Percentiles rank a stretch among this genome's conserved stretches.
Evolutionary conservation across 2,797 vertebrate genomes (phyloP).

Genomic region (Microcaecilia unicolor): DNA sequence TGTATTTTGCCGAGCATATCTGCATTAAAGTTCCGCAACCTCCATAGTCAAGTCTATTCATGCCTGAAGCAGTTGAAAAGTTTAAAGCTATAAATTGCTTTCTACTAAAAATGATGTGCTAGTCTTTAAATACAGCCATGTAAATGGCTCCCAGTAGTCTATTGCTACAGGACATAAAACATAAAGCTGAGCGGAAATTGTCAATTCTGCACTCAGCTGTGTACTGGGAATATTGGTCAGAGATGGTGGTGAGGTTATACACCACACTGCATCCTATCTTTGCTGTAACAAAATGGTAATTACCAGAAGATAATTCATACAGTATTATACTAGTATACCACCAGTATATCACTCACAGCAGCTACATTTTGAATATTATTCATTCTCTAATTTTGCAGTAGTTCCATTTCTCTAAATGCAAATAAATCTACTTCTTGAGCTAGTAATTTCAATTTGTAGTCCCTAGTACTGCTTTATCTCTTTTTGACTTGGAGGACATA

Average conservation of each 20-base stretch:
- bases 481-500: no score
- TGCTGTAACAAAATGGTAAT: constrained; percentile 11
- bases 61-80: no score
- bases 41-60: no score
- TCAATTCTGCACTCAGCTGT: neutral
- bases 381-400: neutral
- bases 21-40: neutral
- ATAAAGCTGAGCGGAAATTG: neutral
- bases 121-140: neutral
- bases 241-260: constrained; percentile 4
- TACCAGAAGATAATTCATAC: constrained; percentile 24
- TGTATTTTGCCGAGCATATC: neutral
- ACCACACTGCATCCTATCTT: constrained; percentile 20
- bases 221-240: constrained; percentile 11
- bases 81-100: neutral
- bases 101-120: neutral
- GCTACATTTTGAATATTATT: neutral
- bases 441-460: no score
- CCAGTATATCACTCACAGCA: constrained; percentile 10
- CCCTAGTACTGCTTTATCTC: no score
- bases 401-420: no score
- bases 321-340: neutral
- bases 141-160: neutral
- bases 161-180: neutral
- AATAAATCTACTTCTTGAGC: no score